These are phyloP conservation scores for Atractosteus spatula DNA, from an alignment of 2,113 vertebrate species.

Conservation along the genomic window DNA sequence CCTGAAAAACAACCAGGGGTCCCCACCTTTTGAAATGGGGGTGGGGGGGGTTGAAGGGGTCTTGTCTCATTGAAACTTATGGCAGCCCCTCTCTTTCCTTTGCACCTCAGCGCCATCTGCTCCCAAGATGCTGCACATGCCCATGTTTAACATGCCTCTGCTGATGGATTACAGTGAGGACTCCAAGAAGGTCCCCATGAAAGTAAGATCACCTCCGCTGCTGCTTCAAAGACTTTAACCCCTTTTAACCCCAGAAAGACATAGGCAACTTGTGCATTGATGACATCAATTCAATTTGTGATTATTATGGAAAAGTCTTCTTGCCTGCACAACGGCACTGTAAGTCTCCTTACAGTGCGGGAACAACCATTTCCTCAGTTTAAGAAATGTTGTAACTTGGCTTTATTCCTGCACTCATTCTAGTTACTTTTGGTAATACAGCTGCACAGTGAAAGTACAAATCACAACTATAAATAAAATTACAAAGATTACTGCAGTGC, in stretches of 20 bases:
- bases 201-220: constrained; percentile 36
- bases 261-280: not conserved
- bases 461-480: no score
- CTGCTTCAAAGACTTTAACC: not conserved
- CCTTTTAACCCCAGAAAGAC: not conserved
- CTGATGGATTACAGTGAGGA: constrained; percentile 36
- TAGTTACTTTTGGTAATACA: no score
- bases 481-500: no score
- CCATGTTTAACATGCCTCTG: constrained; percentile 56
- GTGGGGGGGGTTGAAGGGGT: no score
- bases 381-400: not conserved
- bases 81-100: not conserved
- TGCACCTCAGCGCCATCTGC: constrained; percentile 23
- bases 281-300: not conserved
- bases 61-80: not conserved
- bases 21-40: no score
- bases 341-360: no score
- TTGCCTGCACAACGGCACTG: no score
- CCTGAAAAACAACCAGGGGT: not conserved
- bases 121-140: constrained; percentile 56
- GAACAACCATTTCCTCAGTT: no score
- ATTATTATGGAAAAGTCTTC: no score
- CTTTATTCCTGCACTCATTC: not conserved
- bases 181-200: constrained; percentile 30
- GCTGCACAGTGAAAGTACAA: no score